phyloP scores from a whole-genome alignment of 2,888 invertebrate species.

The Strigamia maritima region DNA sequence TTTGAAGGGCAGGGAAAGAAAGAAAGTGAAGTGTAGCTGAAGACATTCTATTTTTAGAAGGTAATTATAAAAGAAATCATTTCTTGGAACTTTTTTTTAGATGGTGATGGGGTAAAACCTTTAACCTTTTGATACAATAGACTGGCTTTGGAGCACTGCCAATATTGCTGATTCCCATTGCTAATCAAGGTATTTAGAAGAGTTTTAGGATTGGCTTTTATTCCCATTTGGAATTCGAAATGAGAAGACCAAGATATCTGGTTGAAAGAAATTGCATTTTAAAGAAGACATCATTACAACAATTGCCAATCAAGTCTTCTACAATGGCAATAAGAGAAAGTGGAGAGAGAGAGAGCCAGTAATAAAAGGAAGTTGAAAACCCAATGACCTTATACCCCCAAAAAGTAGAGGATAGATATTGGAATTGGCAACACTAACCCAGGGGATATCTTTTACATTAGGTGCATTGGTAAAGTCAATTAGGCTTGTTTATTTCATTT shows the following conservation, averaged over 20 bases:
- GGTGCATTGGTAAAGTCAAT: too few relatives aligned
- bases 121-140: background rate
- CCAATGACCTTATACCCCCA: background rate
- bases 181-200: background rate
- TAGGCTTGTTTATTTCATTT: too few relatives aligned
- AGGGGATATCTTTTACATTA: too few relatives aligned
- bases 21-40: background rate
- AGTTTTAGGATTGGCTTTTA: background rate
- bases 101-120: background rate
- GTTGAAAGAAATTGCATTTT: background rate
- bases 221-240: conserved; percentile 1
- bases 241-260: background rate
- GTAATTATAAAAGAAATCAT: background rate
- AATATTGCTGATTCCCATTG: background rate
- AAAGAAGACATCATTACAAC: background rate
- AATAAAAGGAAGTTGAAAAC: background rate
- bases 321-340: background rate
- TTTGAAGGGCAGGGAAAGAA: too few relatives aligned
- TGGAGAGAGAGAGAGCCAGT: background rate
- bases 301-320: background rate
- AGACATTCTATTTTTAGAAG: background rate
- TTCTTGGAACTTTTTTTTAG: background rate
- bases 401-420: background rate
- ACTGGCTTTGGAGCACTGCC: background rate
- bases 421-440: too few relatives aligned